Percentiles rank a stretch among this genome's conserved stretches.
These are phyloP conservation scores for Aphodius granarius DNA, from an alignment of 2,888 invertebrate genomes.

Conservation along the genomic window DNA sequence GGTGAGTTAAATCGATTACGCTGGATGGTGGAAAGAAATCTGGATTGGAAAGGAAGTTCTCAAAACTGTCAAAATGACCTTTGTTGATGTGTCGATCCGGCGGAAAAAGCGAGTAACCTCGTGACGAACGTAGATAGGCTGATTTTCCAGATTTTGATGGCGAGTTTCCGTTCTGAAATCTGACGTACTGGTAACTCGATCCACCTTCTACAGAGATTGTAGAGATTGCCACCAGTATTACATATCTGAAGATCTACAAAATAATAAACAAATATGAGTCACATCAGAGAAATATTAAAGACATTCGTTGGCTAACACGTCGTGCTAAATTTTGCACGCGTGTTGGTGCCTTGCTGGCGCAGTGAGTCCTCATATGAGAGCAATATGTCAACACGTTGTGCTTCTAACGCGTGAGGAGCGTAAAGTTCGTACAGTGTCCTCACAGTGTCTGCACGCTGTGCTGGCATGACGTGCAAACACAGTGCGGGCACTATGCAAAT, in stretches of 20 bases:
- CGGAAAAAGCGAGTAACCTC: neutral
- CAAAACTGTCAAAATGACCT: conserved; percentile 19
- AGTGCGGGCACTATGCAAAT: no score
- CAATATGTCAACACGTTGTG: no score
- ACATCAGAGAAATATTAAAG: no score
- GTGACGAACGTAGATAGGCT: neutral
- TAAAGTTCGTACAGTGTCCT: no score
- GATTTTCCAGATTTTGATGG: conserved; percentile 10
- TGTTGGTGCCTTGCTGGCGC: no score
- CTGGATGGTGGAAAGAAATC: conserved; percentile 52
- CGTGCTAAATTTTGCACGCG: no score
- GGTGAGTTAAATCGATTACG: conserved; percentile 40
- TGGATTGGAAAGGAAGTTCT: conserved; percentile 24
- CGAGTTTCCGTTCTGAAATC: conserved; percentile 10
- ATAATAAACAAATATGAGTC: no score
- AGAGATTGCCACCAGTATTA: conserved; percentile 11
- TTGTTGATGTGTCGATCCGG: neutral
- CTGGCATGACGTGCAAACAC: no score
- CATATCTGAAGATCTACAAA: conserved; percentile 22
- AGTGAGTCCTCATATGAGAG: no score
- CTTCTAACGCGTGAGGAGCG: no score
- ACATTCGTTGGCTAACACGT: no score
- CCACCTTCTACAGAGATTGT: conserved; percentile 17
- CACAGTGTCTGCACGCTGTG: no score
- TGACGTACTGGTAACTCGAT: conserved; percentile 23